Conservation (phyloP, 2,113 vertebrate species). For the Dipodomys stephensi region DNA sequence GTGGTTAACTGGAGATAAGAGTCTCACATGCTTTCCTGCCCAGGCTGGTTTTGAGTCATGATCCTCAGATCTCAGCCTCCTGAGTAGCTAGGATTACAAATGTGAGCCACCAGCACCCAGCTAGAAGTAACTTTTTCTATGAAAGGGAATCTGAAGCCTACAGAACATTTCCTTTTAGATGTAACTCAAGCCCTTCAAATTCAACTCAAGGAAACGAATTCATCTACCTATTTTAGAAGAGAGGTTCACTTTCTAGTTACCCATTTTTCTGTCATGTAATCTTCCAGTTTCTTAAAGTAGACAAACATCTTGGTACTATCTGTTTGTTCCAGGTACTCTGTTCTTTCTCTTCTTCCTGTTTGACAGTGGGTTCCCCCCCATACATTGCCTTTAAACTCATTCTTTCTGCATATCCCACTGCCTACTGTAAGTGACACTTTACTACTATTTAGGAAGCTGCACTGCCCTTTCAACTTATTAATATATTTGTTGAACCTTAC, state of each 20-base stretch:
- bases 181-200: background rate
- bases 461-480: background rate
- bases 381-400: background rate
- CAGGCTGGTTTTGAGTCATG: too few species aligned
- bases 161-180: constrained; percentile 4
- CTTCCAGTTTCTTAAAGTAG: background rate
- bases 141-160: background rate
- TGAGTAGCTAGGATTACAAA: too few species aligned
- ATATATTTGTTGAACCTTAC: background rate
- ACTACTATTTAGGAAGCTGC: background rate
- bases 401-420: background rate
- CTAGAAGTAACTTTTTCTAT: background rate
- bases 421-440: background rate
- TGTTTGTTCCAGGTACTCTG: background rate
- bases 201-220: constrained; percentile 23
- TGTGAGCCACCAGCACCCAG: too few species aligned
- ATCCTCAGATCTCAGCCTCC: too few species aligned
- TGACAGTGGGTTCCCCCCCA: too few species aligned
- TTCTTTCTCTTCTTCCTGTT: constrained; percentile 46
- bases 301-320: background rate
- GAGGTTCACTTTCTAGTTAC: background rate
- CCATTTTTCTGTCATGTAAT: background rate
- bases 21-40: too few species aligned
- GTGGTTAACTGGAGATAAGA: too few species aligned
- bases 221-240: background rate